Conservation (phyloP, 1,140 invertebrate genomes). For the Aleiodes sp. region DNA sequence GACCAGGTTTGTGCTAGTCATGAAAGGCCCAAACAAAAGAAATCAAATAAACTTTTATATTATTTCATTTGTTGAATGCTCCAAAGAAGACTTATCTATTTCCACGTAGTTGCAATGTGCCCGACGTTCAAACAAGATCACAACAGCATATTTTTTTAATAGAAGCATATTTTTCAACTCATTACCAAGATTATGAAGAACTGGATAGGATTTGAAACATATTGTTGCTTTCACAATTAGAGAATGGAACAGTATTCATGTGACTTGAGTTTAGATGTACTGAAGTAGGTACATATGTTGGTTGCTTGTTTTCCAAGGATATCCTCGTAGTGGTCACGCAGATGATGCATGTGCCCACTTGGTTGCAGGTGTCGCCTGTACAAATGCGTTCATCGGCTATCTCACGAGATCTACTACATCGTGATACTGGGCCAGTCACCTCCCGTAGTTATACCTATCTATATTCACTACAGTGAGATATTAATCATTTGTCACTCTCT, state of each 20-base stretch:
- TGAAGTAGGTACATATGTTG: background rate
- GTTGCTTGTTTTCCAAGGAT: background rate
- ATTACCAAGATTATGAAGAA: too few species aligned
- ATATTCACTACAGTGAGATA: constrained; percentile 9
- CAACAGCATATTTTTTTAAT: too few species aligned
- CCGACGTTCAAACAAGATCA: too few species aligned
- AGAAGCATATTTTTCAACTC: too few species aligned
- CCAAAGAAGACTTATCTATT: background rate
- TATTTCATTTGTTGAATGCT: background rate
- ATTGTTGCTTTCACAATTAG: background rate
- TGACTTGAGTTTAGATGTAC: background rate
- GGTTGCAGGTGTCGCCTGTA: constrained; percentile 54
- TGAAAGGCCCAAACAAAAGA: constrained; percentile 36
- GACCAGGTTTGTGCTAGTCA: constrained; percentile 43
- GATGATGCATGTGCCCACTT: constrained; percentile 50
- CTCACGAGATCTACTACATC: constrained; percentile 52
- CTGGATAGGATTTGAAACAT: background rate
- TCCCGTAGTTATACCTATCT: constrained; percentile 13
- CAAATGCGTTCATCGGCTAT: constrained; percentile 50
- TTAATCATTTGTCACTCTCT: constrained; percentile 1
- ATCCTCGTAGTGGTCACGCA: background rate
- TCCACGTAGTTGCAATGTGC: too few species aligned
- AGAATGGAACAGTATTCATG: background rate
- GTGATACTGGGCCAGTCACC: constrained; percentile 34
- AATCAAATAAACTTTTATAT: background rate